Evolutionary conservation across 2,797 vertebrate species (phyloP).

Genomic region (Pangasius macronema): DNA sequence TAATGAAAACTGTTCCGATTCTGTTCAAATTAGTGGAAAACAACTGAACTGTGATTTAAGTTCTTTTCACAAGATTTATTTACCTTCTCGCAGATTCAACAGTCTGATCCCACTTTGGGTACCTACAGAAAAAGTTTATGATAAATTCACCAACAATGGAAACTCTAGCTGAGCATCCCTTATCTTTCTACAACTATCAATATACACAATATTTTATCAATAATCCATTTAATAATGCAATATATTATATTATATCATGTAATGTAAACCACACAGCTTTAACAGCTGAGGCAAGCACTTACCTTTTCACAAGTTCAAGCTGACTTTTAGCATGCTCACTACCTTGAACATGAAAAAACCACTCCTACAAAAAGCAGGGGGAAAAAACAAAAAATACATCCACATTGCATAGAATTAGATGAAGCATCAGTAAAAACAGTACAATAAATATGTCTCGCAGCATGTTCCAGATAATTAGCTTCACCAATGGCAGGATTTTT

Average conservation of each 20-base stretch:
- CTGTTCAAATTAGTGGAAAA: background rate
- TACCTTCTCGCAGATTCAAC: conserved; percentile 65
- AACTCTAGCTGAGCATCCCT: background rate
- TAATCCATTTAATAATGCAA: background rate
- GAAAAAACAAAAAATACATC: background rate
- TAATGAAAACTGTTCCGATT: background rate
- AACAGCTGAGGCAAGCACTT: conserved; percentile 25
- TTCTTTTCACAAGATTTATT: conserved; percentile 25
- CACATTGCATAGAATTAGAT: background rate
- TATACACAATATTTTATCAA: too few species aligned
- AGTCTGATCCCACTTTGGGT: conserved; percentile 74
- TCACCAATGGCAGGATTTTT: background rate
- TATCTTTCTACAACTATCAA: background rate
- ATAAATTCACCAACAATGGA: background rate
- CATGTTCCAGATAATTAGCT: too few species aligned
- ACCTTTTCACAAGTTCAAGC: conserved; percentile 71
- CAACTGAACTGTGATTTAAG: background rate
- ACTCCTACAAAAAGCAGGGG: conserved; percentile 65
- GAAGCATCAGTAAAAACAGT: background rate
- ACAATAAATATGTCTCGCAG: background rate
- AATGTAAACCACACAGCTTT: background rate
- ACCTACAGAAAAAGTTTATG: conserved; percentile 59
- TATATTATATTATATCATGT: background rate
- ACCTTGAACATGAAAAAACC: conserved; percentile 69
- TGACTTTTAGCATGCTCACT: conserved; percentile 71